Percentiles rank a stretch among this genome's conserved stretches.
Evolutionary conservation across 2,888 invertebrate species (phyloP).

Genomic region (Tenthredo scrophulariae): DNA sequence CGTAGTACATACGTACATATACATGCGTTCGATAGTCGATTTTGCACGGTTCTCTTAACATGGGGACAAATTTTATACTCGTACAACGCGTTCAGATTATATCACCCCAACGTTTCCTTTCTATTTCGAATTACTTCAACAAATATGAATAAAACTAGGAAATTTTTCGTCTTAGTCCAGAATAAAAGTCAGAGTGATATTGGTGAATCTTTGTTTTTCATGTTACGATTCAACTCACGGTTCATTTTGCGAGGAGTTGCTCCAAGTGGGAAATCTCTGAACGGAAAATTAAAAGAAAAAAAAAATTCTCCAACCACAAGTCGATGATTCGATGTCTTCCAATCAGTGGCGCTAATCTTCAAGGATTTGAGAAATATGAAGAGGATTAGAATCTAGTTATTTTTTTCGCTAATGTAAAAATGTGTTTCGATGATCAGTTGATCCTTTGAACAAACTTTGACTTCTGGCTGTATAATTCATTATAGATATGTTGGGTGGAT

Average conservation of each 20-base stretch:
- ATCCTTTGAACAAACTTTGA: neutral
- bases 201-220: neutral
- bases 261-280: too few species aligned
- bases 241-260: neutral
- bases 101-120: neutral
- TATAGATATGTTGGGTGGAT: neutral
- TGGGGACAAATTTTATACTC: neutral
- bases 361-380: neutral
- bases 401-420: neutral
- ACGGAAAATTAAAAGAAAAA: too few species aligned
- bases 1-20: neutral
- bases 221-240: neutral
- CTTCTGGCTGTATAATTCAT: neutral
- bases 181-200: neutral
- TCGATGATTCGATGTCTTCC: neutral
- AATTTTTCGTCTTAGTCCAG: neutral
- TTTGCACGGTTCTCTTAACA: neutral
- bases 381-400: neutral
- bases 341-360: neutral
- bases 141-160: neutral
- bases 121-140: neutral
- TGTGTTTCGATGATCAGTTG: neutral
- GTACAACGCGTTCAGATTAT: neutral
- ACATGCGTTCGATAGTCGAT: constrained; percentile 27
- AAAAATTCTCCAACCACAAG: neutral